These are phyloP conservation scores for Oxycera nigricornis DNA, from an alignment of 2,888 invertebrate genomes.

Conservation along the genomic window DNA sequence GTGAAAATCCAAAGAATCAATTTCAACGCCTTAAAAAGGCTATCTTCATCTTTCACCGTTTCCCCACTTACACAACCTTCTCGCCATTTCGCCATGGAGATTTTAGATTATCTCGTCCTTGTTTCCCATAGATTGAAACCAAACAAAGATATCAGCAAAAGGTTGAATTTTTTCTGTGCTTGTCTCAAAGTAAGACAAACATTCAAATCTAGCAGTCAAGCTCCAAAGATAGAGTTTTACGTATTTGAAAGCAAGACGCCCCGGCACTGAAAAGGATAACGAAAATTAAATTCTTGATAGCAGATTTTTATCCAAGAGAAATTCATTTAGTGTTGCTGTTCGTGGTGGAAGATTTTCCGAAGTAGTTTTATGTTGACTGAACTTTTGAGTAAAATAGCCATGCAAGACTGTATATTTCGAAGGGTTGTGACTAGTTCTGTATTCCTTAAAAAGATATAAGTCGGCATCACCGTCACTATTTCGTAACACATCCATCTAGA, in stretches of 20 bases:
- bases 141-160: slow-evolving; percentile 23
- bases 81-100: neutral
- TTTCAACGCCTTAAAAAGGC: neutral
- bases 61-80: neutral
- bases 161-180: neutral
- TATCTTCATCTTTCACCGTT: neutral
- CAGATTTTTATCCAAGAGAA: neutral
- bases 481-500: too few relatives aligned
- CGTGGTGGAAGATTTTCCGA: neutral
- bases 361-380: neutral
- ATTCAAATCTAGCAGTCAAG: slow-evolving; percentile 17
- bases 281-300: slow-evolving; percentile 33
- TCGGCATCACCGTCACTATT: neutral
- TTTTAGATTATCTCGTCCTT: neutral
- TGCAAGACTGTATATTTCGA: neutral
- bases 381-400: neutral
- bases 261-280: slow-evolving; percentile 24
- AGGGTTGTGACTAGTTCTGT: neutral
- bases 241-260: neutral
- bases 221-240: slow-evolving; percentile 3
- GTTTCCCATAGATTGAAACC: neutral
- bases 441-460: neutral
- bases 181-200: slow-evolving; percentile 25
- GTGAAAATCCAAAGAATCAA: neutral
- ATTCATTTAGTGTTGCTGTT: neutral